Evolutionary conservation across 2,113 vertebrate species (phyloP).

Genomic region (Microcebus jonahi): DNA sequence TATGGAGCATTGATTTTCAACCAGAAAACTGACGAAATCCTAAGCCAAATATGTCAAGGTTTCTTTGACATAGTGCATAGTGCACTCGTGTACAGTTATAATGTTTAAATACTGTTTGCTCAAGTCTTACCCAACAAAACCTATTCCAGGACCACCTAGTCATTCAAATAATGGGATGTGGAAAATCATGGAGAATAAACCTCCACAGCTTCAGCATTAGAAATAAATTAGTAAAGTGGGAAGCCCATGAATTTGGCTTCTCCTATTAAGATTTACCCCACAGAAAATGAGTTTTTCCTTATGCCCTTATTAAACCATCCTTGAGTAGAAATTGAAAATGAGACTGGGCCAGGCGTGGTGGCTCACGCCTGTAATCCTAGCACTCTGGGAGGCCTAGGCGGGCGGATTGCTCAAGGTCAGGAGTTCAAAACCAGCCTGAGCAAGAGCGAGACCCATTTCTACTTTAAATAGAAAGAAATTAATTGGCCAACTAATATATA

Average conservation of each 20-base stretch:
- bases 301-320: background rate
- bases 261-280: background rate
- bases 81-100: background rate
- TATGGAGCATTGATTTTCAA: background rate
- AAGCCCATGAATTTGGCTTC: background rate
- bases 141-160: background rate
- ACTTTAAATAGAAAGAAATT: no score
- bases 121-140: background rate
- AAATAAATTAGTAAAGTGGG: background rate
- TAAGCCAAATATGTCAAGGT: background rate
- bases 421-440: no score
- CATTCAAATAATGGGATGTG: background rate
- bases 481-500: no score
- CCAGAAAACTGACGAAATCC: background rate
- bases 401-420: no score
- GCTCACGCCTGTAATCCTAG: no score
- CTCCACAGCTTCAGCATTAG: background rate
- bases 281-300: background rate
- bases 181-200: background rate
- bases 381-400: no score
- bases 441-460: no score
- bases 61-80: background rate
- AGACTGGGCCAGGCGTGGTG: background rate
- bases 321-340: background rate
- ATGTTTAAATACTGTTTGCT: background rate